Base-by-base conservation (phyloP, 2,797 vertebrate species). In the Picus viridis region DNA sequence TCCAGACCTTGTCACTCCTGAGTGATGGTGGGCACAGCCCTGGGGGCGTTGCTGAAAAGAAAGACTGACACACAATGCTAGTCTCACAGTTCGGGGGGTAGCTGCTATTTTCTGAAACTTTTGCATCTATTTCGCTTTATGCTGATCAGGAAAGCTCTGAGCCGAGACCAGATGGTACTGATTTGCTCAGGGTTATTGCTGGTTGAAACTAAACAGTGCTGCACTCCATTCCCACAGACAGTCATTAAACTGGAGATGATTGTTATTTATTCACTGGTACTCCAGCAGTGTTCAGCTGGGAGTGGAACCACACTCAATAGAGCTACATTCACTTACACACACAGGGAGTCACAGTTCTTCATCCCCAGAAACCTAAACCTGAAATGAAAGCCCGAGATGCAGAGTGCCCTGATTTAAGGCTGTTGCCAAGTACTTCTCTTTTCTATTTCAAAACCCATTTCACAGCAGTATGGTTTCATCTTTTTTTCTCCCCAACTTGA, bases 181-280 rank as follows among this genome's bases (percentile, higher is more conserved):
- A 88, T 96, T 91, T 93, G 20, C 57, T 89, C 68, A 92, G 87
- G 82, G 74, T 94, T 94, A 86, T 32, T 92, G 73, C 71, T 93
- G 76, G 64, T 93, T 0, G 0, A 91, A 93, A 90, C 24, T 39
- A 68, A 87, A 64, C 67, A 51, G 45, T 13, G 36, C 57, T 79
- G 64, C 0, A 2, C 85, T 86, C 61, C 49, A 24, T 86, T 89
- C 70, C 71, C 80, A 85, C 64, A 82, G 68, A 61, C 41, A 86
- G 57, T n/a, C 83, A 70, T 71, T 86, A 85, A 67, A 83, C 18
- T 69, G 39, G 75, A 71, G 72, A 59, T 83, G 10, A 56, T 30
- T 54, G 53, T 54, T 36, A 69, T 72, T 94, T 88, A 61, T 68
- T 83, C 83, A 81, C 69, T 1, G 3, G 29, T 72, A 45, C 81